Percentiles rank a stretch among this genome's conserved stretches.
Evolutionary conservation across 1,140 invertebrate species (phyloP).

Genomic region (Neotoxoptera formosana): DNA sequence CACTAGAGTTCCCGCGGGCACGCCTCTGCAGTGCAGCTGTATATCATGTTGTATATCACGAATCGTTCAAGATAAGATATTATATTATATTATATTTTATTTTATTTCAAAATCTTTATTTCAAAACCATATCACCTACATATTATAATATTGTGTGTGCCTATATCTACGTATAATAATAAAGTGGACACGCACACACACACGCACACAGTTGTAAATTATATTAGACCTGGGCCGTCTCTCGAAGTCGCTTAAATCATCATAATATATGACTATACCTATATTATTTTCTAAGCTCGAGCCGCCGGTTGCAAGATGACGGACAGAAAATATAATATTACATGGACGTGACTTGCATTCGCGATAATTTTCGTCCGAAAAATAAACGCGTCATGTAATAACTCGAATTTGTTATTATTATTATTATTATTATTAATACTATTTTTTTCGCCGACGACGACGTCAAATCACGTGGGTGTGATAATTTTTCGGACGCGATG

Average conservation of each 20-base stretch:
- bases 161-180: neutral
- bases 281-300: neutral
- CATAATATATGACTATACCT: no score
- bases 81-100: neutral
- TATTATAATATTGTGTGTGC: no score
- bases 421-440: neutral
- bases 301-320: conserved; percentile 38
- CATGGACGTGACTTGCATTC: conserved; percentile 33
- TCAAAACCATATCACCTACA: conserved; percentile 10
- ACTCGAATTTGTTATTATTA: conserved; percentile 20
- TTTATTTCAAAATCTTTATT: neutral
- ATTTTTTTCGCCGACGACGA: neutral
- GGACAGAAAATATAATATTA: conserved; percentile 14
- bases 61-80: neutral
- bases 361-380: conserved; percentile 18
- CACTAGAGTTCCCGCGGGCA: neutral
- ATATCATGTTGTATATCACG: neutral
- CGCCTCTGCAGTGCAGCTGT: neutral
- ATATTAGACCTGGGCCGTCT: neutral
- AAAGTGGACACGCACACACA: neutral
- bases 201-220: neutral
- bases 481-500: neutral
- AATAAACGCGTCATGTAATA: conserved; percentile 20
- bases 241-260: neutral
- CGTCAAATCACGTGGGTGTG: neutral